phyloP scores from a whole-genome alignment of 2,797 vertebrate genomes.

The Mus spretus region DNA sequence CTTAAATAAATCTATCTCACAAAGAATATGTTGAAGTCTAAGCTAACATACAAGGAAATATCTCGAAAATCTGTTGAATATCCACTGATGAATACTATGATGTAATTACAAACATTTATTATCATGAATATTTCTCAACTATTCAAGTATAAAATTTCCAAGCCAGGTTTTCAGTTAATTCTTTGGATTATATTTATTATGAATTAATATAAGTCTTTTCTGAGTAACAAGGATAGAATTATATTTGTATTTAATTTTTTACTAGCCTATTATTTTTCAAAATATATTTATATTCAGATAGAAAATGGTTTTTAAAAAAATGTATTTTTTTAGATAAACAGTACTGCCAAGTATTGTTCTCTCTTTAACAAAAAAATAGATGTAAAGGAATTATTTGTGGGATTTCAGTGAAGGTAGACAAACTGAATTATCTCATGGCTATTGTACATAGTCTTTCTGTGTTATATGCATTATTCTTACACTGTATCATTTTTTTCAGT shows the following conservation, averaged over 20 bases:
- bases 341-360: not conserved
- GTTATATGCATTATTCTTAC: slow-evolving; percentile 8
- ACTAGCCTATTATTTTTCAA: not conserved
- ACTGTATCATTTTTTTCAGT: slow-evolving; percentile 59
- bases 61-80: not conserved
- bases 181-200: not conserved
- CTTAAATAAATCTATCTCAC: not conserved
- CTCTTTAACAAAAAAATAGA: slow-evolving; percentile 20
- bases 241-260: slow-evolving; percentile 28
- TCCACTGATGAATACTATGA: not conserved
- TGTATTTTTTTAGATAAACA: not conserved
- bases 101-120: not conserved
- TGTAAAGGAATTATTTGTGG: slow-evolving; percentile 17
- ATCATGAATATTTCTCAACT: not conserved
- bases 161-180: not conserved
- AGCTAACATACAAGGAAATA: not conserved
- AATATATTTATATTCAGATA: not conserved
- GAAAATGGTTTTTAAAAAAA: not conserved
- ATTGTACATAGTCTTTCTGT: not conserved
- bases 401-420: not conserved
- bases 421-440: slow-evolving; percentile 40
- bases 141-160: not conserved
- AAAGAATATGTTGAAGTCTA: not conserved
- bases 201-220: not conserved
- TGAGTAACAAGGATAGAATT: not conserved